These are phyloP conservation scores for Apocrypta bakeri DNA, from an alignment of 1,140 invertebrate genomes.

Conservation along the genomic window DNA sequence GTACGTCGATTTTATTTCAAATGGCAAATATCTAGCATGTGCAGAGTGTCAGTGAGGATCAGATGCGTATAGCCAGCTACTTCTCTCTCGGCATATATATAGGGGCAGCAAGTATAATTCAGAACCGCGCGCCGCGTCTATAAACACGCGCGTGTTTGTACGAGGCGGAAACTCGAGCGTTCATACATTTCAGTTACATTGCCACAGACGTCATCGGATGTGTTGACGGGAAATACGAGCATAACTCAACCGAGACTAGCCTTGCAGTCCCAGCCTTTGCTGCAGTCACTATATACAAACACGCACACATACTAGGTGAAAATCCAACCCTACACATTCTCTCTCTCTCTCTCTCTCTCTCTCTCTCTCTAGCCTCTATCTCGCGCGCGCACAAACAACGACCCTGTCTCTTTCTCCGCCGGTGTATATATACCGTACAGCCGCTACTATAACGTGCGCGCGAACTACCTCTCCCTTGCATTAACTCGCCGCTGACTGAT, in stretches of 20 bases:
- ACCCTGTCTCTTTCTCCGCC: constrained; percentile 20
- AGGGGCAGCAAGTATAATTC: constrained; percentile 44
- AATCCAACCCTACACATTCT: constrained; percentile 45
- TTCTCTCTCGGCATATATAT: too few relatives aligned
- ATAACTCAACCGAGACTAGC: constrained; percentile 66
- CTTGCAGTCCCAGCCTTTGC: constrained; percentile 23
- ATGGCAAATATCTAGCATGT: too few relatives aligned
- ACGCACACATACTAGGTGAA: constrained; percentile 36
- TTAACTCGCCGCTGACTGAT: constrained; percentile 63
- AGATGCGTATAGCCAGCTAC: constrained; percentile 34
- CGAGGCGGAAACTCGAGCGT: constrained; percentile 21
- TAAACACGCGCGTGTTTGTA: not conserved
- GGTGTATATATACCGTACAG: not conserved
- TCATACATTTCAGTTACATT: constrained; percentile 73
- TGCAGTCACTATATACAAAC: not conserved
- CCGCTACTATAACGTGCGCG: too few relatives aligned
- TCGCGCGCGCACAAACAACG: constrained; percentile 26
- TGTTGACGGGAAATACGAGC: constrained; percentile 72
- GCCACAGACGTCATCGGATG: constrained; percentile 72
- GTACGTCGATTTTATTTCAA: too few relatives aligned
- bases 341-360: constrained; percentile 45
- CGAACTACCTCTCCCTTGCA: constrained; percentile 57
- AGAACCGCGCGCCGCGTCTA: not conserved
- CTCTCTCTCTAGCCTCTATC: constrained; percentile 46
- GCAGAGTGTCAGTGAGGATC: too few relatives aligned